Evolutionary conservation across 2,888 invertebrate species (phyloP), one percentile per base, ranked within the genome.

Genomic region (Dichetophora obliterata): DNA sequence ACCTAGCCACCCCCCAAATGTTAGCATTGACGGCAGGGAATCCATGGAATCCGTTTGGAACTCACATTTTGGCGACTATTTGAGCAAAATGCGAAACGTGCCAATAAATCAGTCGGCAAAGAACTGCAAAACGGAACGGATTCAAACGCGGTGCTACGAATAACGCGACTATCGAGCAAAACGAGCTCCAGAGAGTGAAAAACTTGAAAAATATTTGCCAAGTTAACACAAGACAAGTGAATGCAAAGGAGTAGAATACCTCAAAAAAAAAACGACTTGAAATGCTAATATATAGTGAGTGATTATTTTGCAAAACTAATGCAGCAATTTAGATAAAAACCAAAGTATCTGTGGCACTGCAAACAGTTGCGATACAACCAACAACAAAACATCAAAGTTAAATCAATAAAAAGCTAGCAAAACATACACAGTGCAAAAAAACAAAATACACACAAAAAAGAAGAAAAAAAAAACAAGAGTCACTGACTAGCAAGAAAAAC

Each of bases 21-120:
- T 3, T 24, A 5, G 24, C 66, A 48, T 22, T 31, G n/a, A 27
- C 27, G 19, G 4, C 31, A 52, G 27, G 24, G 61, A 59, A 27
- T 43, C 61, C 31, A 52, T 34, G 37, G 74, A 69, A 61, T 59
- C 37, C 79, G 34, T 24, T 57, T 14, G n/a, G 57, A 65, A 22
- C 54, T 43, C 27, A 48, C 48, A 31, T 11, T 14, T 66, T 57
- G 54, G 76, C 71, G 57, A 69, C 54, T 79, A 81, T 82, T 81
- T 80, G 76, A 82, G 80, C 77, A 72, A 77, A 77, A 76, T 79
- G 80, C 73, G 68, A 78, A 74, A 76, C 76, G 77, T 79, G 79
- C 77, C 77, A 81, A 81, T 81, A 81, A 82, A 80, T 82, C 80
- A 81, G 82, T 82, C 81, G 79, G 78, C 80, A 61, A 75, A 77